Conservation (phyloP, 2,888 invertebrate species). For the Acronicta leporina region DNA sequence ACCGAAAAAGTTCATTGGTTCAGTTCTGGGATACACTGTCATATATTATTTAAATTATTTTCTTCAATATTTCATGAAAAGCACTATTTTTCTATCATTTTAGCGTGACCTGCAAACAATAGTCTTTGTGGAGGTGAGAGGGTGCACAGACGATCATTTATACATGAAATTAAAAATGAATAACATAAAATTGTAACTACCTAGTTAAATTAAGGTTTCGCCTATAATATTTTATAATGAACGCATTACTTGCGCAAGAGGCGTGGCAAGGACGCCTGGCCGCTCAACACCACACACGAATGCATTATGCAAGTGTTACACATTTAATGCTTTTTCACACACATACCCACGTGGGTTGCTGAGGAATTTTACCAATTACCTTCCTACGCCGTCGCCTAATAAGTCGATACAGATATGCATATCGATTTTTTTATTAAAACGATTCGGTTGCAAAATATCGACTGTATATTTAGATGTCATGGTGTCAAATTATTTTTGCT, state of each 20-base stretch:
- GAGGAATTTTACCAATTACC: conserved; percentile 21
- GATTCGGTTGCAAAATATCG: not conserved
- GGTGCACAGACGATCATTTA: too few relatives aligned
- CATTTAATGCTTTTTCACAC: conserved; percentile 49
- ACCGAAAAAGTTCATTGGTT: too few relatives aligned
- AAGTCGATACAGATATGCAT: not conserved
- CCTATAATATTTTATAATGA: conserved; percentile 33
- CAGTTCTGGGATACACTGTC: too few relatives aligned
- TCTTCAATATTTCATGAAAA: too few relatives aligned
- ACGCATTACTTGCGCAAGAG: conserved; percentile 42
- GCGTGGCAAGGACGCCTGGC: conserved; percentile 66
- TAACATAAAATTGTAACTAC: conserved; percentile 10
- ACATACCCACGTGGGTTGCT: conserved; percentile 33
- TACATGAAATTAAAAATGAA: too few relatives aligned
- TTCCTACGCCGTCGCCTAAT: conserved; percentile 19
- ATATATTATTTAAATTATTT: too few relatives aligned
- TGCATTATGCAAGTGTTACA: conserved; percentile 46
- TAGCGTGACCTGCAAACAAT: too few relatives aligned
- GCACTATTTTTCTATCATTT: too few relatives aligned
- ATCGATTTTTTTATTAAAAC: not conserved
- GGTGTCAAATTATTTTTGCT: too few relatives aligned
- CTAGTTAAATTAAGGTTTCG: conserved; percentile 8
- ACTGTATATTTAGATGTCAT: not conserved
- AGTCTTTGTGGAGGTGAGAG: too few relatives aligned
- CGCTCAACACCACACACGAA: conserved; percentile 44